phyloP scores from a whole-genome alignment of 2,797 vertebrate genomes.

The Nothura maculosa region DNA sequence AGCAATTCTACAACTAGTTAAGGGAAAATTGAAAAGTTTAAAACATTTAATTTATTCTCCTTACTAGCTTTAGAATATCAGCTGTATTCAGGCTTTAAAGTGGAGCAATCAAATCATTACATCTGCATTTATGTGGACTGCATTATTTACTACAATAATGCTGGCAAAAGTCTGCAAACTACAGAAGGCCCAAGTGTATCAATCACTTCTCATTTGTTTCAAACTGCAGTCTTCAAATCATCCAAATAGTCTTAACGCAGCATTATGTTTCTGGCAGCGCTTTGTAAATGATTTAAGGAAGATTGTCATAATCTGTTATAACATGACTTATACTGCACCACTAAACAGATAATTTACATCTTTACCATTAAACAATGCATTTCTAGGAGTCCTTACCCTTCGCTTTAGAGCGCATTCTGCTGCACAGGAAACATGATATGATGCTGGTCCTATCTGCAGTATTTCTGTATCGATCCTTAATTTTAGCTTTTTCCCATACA shows the following conservation, averaged over 20 bases:
- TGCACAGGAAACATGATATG: not conserved
- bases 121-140: not conserved
- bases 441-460: not conserved
- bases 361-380: not conserved
- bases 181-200: not conserved
- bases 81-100: not conserved
- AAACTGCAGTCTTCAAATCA: not conserved
- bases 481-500: not conserved
- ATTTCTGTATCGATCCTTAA: not conserved
- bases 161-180: not conserved
- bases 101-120: not conserved
- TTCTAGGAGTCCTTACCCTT: not conserved
- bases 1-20: not conserved
- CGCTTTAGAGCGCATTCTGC: not conserved
- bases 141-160: not conserved
- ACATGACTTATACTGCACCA: not conserved
- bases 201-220: not conserved
- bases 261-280: conserved; percentile 8
- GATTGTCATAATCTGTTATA: conserved; percentile 23
- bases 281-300: conserved; percentile 35
- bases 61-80: not conserved
- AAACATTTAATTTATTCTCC: not conserved
- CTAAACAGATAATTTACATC: not conserved
- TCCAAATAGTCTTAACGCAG: not conserved
- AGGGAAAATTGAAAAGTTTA: not conserved